A percentile compares a stretch with the other conserved stretches of the same genome.
Evolutionary conservation across 1,140 invertebrate species (phyloP).

Genomic region (Mya arenaria): DNA sequence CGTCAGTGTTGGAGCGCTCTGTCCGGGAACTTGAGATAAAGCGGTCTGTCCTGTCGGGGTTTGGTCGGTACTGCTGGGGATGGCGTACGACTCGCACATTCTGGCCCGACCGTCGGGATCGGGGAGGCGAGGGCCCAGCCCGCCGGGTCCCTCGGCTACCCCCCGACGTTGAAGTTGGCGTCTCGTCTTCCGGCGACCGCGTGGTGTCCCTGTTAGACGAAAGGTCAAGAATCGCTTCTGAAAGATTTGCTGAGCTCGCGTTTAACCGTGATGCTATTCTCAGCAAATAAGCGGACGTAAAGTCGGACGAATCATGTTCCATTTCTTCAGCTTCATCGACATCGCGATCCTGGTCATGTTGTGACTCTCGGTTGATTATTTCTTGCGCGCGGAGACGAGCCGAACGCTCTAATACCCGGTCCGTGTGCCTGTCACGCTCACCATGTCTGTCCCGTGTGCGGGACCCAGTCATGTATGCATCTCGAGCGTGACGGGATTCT

Average conservation of each 20-base stretch:
- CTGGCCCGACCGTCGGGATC: conserved; percentile 51
- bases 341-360: conserved; percentile 36
- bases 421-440: background rate
- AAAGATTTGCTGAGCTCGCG: conserved; percentile 63
- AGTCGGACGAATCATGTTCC: conserved; percentile 45
- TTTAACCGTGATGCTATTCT: conserved; percentile 65
- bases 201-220: conserved; percentile 24
- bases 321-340: conserved; percentile 50
- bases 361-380: background rate
- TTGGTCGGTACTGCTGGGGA: conserved; percentile 20
- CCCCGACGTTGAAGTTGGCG: background rate
- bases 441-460: background rate
- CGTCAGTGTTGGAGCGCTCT: conserved; percentile 20
- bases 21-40: conserved; percentile 33
- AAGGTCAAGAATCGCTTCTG: conserved; percentile 57
- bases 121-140: conserved; percentile 45
- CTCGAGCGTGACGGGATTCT: background rate
- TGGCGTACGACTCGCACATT: conserved; percentile 62
- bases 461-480: background rate
- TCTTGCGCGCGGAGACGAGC: conserved; percentile 1
- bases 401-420: conserved; percentile 2
- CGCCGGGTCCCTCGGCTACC: conserved; percentile 27
- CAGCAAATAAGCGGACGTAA: conserved; percentile 60
- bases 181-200: conserved; percentile 2
- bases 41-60: conserved; percentile 34